These are phyloP conservation scores for Zelleria hepariella DNA, from an alignment of 2,888 invertebrate species.

Conservation along the genomic window DNA sequence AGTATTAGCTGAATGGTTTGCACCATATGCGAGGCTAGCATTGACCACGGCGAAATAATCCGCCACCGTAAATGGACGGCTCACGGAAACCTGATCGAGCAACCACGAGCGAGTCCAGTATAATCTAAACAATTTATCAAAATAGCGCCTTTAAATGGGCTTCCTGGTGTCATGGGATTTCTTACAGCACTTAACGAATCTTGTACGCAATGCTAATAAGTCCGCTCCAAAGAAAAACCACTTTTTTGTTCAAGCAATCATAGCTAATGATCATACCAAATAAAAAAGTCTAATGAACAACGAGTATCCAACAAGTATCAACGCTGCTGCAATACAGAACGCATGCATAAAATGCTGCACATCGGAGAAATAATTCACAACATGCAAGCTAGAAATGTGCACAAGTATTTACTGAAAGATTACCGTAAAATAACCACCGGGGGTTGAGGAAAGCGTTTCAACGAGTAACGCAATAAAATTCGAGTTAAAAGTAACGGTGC, in stretches of 20 bases:
- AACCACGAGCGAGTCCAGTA: constrained; percentile 46
- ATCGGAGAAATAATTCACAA: neutral
- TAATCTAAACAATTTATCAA: constrained; percentile 62
- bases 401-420: constrained; percentile 11
- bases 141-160: constrained; percentile 60
- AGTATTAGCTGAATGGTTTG: constrained; percentile 22
- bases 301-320: neutral
- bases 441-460: constrained; percentile 33
- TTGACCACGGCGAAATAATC: constrained; percentile 56
- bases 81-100: constrained; percentile 57
- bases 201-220: constrained; percentile 3
- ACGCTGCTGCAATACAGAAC: neutral
- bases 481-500: constrained; percentile 60
- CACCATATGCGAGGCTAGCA: constrained; percentile 30
- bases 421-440: constrained; percentile 31
- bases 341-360: neutral
- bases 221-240: neutral
- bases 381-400: neutral
- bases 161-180: constrained; percentile 51
- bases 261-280: constrained; percentile 1
- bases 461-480: constrained; percentile 58
- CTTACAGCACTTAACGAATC: constrained; percentile 21
- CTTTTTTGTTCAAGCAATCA: neutral
- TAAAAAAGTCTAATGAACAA: neutral
- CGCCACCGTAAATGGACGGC: constrained; percentile 54